Evolutionary conservation across 2,888 invertebrate species (phyloP), one percentile per base, ranked within the genome.

Genomic region (Phengaris arion): DNA sequence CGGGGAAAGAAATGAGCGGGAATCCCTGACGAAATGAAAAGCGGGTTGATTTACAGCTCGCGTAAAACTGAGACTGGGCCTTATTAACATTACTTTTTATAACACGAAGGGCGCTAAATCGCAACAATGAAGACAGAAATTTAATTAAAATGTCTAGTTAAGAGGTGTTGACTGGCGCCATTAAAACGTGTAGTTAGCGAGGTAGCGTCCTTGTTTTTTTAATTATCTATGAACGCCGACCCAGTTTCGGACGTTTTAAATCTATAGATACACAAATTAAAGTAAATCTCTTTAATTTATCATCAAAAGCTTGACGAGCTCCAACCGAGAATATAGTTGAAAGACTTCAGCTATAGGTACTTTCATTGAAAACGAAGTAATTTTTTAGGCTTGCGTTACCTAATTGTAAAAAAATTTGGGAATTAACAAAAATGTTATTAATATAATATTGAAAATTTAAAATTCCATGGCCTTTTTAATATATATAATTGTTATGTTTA

Each of bases 51-150:
- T 93, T 92, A 93, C 87, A 86, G 82, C 87, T 83, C 85, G 84
- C 89, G 88, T 87, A 89, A 91, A 86, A 86, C 85, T 85, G 85
- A 86, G 85, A 85, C 85, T 81, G 87, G 88, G 86, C 90, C 91
- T 92, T 93, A 92, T 92, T 91, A 92, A 90, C 91, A 91, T 92
- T 89, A 91, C 92, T 91, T 92, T 92, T 93, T 91, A 92, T 91
- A 92, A 89, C 89, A 88, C 83, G 83, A 84, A 83, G 83, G 85
- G 86, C 85, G 87, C 87, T 92, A 90, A 92, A 90, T 90, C 90
- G 92, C 88, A 87, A 89, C 89, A 92, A 85, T 89, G 91, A 88
- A 85, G 87, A 88, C 84, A 85, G 87, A 89, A 91, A 89, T 92
- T 92, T 92, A 92, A 92, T 92, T 92, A 91, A 92, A 92, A 86